These are phyloP conservation scores for Vipera latastei DNA, from an alignment of 2,797 vertebrate genomes.

Conservation along the genomic window DNA sequence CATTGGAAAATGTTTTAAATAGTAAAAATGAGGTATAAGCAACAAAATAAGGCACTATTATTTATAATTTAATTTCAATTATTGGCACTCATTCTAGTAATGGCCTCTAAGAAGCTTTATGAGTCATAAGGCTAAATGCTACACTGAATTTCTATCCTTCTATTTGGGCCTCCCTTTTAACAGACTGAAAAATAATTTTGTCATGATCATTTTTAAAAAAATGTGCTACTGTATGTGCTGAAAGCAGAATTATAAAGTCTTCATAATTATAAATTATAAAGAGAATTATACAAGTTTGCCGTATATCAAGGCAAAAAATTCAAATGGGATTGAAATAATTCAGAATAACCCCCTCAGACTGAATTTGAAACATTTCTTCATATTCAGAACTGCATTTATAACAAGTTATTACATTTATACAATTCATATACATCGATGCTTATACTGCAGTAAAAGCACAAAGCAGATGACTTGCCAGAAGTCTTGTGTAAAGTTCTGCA, in stretches of 20 bases:
- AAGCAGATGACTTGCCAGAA: slow-evolving; percentile 46
- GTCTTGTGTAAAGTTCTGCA: slow-evolving; percentile 53
- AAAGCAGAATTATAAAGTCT: slow-evolving; percentile 41
- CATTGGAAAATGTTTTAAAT: slow-evolving; percentile 52
- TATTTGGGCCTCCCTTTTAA: slow-evolving; percentile 46
- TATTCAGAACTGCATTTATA: slow-evolving; percentile 49
- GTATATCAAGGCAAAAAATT: slow-evolving; percentile 43
- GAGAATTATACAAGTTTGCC: slow-evolving; percentile 35
- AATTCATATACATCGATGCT: slow-evolving; percentile 30
- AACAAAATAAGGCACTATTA: slow-evolving; percentile 74
- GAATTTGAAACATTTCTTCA: slow-evolving; percentile 28
- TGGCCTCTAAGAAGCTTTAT: slow-evolving; percentile 47
- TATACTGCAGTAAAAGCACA: slow-evolving; percentile 11
- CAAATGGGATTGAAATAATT: slow-evolving; percentile 30
- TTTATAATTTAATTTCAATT: slow-evolving; percentile 70
- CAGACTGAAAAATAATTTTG: slow-evolving; percentile 2
- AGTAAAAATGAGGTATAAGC: slow-evolving; percentile 71
- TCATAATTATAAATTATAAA: not conserved
- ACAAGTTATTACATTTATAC: slow-evolving; percentile 42
- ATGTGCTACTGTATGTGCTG: slow-evolving; percentile 33
- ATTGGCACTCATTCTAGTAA: slow-evolving; percentile 69
- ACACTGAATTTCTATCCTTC: slow-evolving; percentile 35
- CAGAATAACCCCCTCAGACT: slow-evolving; percentile 25
- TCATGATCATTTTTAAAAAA: slow-evolving; percentile 50
- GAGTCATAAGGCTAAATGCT: slow-evolving; percentile 47